A percentile compares a stretch with the other conserved stretches of the same genome.
These are phyloP conservation scores for Ivindomyrus marchei DNA, from an alignment of 2,113 vertebrate species.

Conservation along the genomic window DNA sequence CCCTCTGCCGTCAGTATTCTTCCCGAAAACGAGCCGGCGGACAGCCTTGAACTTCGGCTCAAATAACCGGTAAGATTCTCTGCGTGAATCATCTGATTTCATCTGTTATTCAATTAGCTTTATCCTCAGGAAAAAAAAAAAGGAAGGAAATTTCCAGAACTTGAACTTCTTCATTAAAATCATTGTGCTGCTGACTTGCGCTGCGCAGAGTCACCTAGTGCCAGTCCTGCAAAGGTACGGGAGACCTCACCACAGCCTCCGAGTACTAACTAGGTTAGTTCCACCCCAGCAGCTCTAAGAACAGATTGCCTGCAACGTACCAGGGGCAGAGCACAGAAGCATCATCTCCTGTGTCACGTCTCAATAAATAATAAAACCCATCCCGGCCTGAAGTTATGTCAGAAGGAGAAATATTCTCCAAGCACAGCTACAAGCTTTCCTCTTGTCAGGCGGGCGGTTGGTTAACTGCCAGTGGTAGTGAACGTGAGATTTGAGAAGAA, in stretches of 20 bases:
- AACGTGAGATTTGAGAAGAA: conserved; percentile 1
- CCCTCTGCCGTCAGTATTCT: background rate
- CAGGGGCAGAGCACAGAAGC: conserved; percentile 11
- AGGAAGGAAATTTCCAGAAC: background rate
- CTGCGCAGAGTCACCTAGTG: background rate
- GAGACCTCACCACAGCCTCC: background rate
- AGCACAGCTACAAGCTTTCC: background rate
- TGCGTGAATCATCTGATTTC: background rate
- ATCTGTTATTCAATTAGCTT: background rate
- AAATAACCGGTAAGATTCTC: background rate
- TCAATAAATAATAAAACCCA: conserved; percentile 5
- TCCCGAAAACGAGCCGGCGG: background rate
- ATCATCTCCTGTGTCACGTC: conserved; percentile 22
- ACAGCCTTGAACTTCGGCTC: background rate
- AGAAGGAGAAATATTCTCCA: background rate
- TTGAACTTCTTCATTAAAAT: conserved; percentile 1
- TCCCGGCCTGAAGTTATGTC: background rate
- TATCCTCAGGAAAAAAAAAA: background rate
- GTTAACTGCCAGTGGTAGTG: conserved; percentile 18
- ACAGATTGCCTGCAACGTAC: background rate
- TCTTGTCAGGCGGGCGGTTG: background rate
- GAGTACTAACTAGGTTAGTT: background rate
- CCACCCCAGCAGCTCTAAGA: conserved; percentile 26
- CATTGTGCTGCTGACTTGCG: background rate
- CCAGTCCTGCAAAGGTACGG: background rate